Conservation (phyloP, 2,797 vertebrate genomes). For the Loris lydekkerianus region DNA sequence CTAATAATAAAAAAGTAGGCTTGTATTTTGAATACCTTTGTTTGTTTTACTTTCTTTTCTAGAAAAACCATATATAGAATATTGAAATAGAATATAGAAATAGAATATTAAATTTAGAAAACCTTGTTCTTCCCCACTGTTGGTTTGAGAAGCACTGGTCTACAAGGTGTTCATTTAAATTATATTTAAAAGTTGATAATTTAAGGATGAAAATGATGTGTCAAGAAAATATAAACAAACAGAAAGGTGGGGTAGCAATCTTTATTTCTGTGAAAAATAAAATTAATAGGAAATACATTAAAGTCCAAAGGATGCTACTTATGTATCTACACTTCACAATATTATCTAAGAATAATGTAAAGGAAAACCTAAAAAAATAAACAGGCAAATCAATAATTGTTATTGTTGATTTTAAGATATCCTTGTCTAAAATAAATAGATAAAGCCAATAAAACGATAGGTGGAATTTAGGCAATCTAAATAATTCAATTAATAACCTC, state of each 20-base stretch:
- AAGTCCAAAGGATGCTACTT: not conserved
- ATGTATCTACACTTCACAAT: not conserved
- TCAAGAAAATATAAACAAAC: not conserved
- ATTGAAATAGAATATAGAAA: not conserved
- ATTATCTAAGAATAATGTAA: not conserved
- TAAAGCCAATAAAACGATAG: not conserved
- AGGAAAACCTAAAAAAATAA: not conserved
- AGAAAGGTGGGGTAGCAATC: not conserved
- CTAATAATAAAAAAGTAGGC: not conserved
- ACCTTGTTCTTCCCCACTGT: not conserved
- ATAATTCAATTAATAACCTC: not conserved
- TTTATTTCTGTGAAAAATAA: conserved; percentile 32
- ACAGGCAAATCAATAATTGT: not conserved
- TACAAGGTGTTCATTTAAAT: not conserved
- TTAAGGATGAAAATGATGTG: not conserved
- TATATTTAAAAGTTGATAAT: not conserved
- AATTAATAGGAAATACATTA: not conserved
- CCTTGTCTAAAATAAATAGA: not conserved
- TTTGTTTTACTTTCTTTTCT: not conserved
- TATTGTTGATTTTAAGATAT: not conserved
- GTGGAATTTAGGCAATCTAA: not conserved
- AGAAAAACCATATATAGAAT: not conserved
- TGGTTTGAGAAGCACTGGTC: not conserved
- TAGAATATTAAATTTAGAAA: not conserved
- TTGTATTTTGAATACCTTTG: not conserved